Conservation (phyloP, 2,888 invertebrate species). For the Abrostola tripartita region DNA sequence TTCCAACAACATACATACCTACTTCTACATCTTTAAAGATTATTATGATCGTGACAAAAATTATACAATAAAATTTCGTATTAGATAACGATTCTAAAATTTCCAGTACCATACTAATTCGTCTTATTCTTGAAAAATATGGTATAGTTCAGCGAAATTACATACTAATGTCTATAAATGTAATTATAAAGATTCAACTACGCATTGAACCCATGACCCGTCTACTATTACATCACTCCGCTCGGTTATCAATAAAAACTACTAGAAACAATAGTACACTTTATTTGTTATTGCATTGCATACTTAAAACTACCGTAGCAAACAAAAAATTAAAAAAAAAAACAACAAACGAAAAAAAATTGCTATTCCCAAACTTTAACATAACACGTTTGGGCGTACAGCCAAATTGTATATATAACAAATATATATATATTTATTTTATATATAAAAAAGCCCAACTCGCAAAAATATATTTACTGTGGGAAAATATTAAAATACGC, state of each 20-base stretch:
- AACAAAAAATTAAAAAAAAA: constrained; percentile 10
- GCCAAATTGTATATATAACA: constrained; percentile 8
- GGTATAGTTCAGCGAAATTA: not conserved
- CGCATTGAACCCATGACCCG: constrained; percentile 21
- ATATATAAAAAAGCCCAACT: not conserved
- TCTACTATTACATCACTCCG: constrained; percentile 17
- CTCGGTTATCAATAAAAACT: constrained; percentile 48
- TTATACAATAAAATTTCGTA: too few species aligned
- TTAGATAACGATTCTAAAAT: too few species aligned
- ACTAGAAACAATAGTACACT: constrained; percentile 45
- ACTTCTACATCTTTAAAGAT: too few species aligned
- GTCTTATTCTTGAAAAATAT: too few species aligned
- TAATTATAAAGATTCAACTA: not conserved
- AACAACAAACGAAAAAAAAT: not conserved
- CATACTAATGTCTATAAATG: not conserved
- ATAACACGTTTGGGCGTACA: constrained; percentile 5
- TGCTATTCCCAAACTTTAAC: constrained; percentile 15
- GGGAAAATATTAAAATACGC: not conserved
- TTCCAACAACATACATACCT: too few species aligned
- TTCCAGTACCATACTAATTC: too few species aligned
- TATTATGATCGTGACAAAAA: too few species aligned
- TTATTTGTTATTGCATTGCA: constrained; percentile 49
- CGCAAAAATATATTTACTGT: not conserved
- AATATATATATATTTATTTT: constrained; percentile 22
- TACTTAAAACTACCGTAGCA: constrained; percentile 40